Evolutionary conservation across 2,888 invertebrate genomes (phyloP), one percentile per base, ranked within the genome.

Genomic region (Byasa hedistus): DNA sequence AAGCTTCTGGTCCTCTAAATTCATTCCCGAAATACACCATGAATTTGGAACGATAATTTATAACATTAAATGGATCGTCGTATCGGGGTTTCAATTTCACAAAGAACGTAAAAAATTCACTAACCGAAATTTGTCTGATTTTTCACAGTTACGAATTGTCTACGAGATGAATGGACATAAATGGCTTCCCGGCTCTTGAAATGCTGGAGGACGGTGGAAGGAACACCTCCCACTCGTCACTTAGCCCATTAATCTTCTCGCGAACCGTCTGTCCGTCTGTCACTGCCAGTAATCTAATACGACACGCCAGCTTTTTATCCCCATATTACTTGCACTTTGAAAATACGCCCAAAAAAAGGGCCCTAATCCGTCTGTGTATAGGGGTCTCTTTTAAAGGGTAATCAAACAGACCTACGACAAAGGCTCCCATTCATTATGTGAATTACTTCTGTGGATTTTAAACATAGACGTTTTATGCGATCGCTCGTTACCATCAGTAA

Each of bases 221-320:
- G 77, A 73, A 77, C 76, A 75, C 84, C 83, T 86, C 89, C 88
- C 86, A 87, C 89, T 89, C 87, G 84, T 87, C 90, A 91, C 88
- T 89, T 85, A 85, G 86, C 83, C 81, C 90, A 91, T 91, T 91
- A 89, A 90, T 91, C 89, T 89, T 85, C 76, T 77, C 80, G 77
- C 80, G 81, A 85, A 84, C 84, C 79, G 87, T 85, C 86, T 81
- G 84, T 86, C 86, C 85, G 86, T 87, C 89, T 86, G 88, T 89
- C 91, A 87, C 84, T 81, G 86, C 80, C 87, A 83, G 84, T 91
- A 91, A 91, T 91, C 89, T 89, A 89, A 91, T 90, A 88, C 87
- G 90, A 89, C 89, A 89, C 87, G 87, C 89, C 82, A 85, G 83
- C 87, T 91, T 91, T 90, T 88, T 89, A 86, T 87, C 82, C 85